These are phyloP conservation scores for Cosmorhoe ocellata DNA, from an alignment of 2,888 invertebrate species.

Conservation along the genomic window DNA sequence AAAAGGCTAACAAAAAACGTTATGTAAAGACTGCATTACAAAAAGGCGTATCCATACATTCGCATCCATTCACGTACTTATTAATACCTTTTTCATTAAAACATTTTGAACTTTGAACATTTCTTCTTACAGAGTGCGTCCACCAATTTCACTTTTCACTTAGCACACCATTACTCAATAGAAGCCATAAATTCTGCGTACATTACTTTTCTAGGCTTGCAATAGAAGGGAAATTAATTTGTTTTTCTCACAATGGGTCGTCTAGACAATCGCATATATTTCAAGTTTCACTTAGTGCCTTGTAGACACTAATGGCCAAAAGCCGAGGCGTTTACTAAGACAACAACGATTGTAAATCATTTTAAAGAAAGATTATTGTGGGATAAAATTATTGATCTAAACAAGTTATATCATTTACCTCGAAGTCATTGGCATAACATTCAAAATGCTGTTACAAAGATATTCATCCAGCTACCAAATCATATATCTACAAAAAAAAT, in stretches of 20 bases:
- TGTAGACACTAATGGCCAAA: constrained; percentile 68
- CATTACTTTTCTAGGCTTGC: constrained; percentile 68
- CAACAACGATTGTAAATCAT: constrained; percentile 51
- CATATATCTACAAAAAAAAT: no score
- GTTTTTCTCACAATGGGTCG: constrained; percentile 79
- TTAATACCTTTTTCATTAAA: no score
- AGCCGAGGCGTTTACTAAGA: constrained; percentile 55
- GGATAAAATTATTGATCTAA: constrained; percentile 1
- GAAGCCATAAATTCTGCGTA: constrained; percentile 68
- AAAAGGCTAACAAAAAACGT: no score
- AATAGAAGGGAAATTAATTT: constrained; percentile 76
- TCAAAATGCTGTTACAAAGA: no score
- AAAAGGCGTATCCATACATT: no score
- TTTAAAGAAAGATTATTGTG: constrained; percentile 38
- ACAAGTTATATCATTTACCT: no score
- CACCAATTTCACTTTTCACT: constrained; percentile 57
- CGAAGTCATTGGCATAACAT: no score
- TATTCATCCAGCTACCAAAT: no score
- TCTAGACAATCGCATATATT: constrained; percentile 80
- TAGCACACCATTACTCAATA: constrained; percentile 68
- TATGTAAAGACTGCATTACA: no score
- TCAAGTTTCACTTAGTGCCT: constrained; percentile 77
- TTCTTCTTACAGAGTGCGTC: constrained; percentile 37
- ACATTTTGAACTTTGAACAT: constrained; percentile 8
- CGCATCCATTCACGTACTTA: no score